Conservation (phyloP, 92 coral and sea anemone genomes). For the Desmophyllum pertusum region DNA sequence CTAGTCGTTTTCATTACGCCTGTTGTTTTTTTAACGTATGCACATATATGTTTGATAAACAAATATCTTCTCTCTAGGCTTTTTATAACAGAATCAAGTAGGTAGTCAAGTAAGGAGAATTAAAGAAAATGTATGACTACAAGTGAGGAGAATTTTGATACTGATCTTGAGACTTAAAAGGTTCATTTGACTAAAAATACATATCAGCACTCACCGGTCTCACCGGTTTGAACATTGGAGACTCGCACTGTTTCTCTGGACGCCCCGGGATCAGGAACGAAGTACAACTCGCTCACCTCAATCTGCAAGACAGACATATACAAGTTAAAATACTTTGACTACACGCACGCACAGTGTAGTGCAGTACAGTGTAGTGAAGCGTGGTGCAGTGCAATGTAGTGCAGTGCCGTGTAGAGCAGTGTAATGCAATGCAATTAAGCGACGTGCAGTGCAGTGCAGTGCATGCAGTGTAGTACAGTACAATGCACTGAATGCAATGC, state of each 20-base stretch:
- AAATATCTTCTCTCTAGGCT: too few species aligned
- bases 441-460: too few species aligned
- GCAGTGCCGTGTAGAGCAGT: too few species aligned
- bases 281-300: conserved; percentile 71
- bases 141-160: background rate
- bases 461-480: too few species aligned
- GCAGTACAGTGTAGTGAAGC: too few species aligned
- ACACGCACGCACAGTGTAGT: background rate
- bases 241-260: conserved; percentile 75
- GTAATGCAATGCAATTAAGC: background rate
- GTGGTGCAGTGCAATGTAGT: too few species aligned
- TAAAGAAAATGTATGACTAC: background rate
- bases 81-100: background rate
- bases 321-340: background rate
- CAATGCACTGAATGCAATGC: too few species aligned
- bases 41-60: too few species aligned
- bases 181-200: background rate
- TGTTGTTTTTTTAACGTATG: too few species aligned
- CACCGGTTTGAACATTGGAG: conserved; percentile 60
- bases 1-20: too few species aligned
- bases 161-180: background rate
- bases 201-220: conserved; percentile 69
- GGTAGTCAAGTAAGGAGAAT: too few species aligned
- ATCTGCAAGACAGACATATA: conserved; percentile 42
- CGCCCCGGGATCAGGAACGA: conserved; percentile 77